A percentile compares a stretch with the other conserved stretches of the same genome.
Conservation (phyloP, 30 jellyfish, hydroid and myxozoan genomes). For the Phacellophora camtschatica region DNA sequence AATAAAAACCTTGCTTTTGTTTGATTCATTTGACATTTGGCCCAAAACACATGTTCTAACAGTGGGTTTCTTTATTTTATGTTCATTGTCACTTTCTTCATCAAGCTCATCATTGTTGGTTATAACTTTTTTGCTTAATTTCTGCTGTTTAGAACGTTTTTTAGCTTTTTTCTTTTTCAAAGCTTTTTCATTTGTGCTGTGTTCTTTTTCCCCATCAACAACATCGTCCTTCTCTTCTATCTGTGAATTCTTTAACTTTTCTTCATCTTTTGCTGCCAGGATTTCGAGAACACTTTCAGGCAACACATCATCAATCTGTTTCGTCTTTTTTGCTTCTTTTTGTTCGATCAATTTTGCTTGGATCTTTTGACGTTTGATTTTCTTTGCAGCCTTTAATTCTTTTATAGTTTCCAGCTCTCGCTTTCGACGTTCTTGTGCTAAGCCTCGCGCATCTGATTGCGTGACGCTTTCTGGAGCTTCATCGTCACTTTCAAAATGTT, state of each 20-base stretch:
- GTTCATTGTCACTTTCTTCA: background rate
- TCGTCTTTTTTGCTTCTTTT: background rate
- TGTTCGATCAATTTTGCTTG: conserved; percentile 24
- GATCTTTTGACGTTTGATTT: conserved; percentile 13
- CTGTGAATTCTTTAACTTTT: background rate
- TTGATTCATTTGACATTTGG: background rate
- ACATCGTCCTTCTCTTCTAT: background rate
- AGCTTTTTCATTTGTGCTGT: background rate
- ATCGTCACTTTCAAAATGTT: conserved; percentile 36
- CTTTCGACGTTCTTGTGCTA: conserved; percentile 46
- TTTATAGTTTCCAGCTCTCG: conserved; percentile 5
- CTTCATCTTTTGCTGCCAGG: conserved; percentile 1
- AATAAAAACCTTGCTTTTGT: background rate
- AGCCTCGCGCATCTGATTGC: conserved; percentile 22
- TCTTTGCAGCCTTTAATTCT: conserved; percentile 24
- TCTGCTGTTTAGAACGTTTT: background rate
- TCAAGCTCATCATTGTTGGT: background rate
- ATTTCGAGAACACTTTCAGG: conserved; percentile 48
- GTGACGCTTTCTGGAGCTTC: conserved; percentile 76
- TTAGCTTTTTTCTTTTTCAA: background rate
- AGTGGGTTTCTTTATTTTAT: background rate
- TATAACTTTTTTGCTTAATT: background rate
- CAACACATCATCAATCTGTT: conserved; percentile 9
- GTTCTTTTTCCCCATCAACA: background rate
- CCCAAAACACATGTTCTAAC: conserved; percentile 3